These are phyloP conservation scores for Ceraclea dissimilis DNA, from an alignment of 2,888 invertebrate species.

Conservation along the genomic window DNA sequence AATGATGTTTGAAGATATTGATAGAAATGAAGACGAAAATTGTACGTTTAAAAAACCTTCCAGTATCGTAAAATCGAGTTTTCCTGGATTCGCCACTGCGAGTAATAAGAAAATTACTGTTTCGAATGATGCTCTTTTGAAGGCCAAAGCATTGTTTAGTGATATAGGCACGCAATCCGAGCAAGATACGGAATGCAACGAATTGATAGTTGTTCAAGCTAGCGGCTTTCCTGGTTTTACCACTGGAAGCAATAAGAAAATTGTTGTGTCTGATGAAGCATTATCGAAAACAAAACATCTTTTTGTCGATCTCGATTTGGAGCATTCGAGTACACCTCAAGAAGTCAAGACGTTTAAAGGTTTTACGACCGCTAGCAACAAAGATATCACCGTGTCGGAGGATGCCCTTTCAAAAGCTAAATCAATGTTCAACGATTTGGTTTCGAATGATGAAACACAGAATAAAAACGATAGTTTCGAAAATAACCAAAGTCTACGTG, in stretches of 20 bases:
- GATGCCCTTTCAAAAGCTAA: neutral
- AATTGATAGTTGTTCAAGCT: no score
- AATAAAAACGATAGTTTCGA: neutral
- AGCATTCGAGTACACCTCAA: no score
- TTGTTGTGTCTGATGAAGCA: slow-evolving; percentile 19
- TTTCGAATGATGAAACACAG: neutral
- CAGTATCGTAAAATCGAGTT: neutral
- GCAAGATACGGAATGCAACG: neutral
- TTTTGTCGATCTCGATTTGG: neutral
- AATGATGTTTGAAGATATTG: neutral
- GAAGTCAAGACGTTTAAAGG: neutral
- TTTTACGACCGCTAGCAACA: neutral
- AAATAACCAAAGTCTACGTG: neutral
- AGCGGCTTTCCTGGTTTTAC: slow-evolving; percentile 27
- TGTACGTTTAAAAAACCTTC: no score
- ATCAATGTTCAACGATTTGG: neutral
- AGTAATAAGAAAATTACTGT: neutral
- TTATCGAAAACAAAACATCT: slow-evolving; percentile 6
- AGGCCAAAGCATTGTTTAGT: neutral
- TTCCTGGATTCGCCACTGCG: neutral
- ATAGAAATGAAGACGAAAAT: no score
- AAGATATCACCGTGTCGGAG: neutral
- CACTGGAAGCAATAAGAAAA: slow-evolving; percentile 32
- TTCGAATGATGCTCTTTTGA: neutral
- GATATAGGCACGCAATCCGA: neutral